A percentile compares a stretch with the other conserved stretches of the same genome.
These are phyloP conservation scores for Hydrotaea cyrtoneurina DNA, from an alignment of 2,888 invertebrate genomes.

Conservation along the genomic window DNA sequence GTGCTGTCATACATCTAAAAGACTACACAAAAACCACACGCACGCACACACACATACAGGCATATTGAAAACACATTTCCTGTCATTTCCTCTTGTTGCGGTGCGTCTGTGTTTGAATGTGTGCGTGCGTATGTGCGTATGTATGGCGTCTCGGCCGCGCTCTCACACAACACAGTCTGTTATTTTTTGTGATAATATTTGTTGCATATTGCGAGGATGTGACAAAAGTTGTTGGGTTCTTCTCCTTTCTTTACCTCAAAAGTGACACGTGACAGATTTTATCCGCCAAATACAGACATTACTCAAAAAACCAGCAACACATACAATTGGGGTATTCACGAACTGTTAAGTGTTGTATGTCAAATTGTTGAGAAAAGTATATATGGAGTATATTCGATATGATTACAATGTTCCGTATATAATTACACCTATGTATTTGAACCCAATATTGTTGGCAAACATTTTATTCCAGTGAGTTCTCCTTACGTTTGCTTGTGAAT, in stretches of 20 bases:
- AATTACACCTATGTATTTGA: too few species aligned
- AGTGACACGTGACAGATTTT: slow-evolving; percentile 57
- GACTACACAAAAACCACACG: slow-evolving; percentile 35
- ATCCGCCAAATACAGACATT: slow-evolving; percentile 56
- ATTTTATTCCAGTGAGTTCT: too few species aligned
- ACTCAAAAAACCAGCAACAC: slow-evolving; percentile 3
- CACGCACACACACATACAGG: slow-evolving; percentile 37
- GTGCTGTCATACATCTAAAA: background rate
- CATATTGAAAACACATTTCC: slow-evolving; percentile 51
- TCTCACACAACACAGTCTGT: background rate
- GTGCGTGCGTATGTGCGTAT: background rate
- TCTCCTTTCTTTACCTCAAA: background rate
- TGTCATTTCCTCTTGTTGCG: slow-evolving; percentile 59
- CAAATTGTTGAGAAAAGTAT: too few species aligned
- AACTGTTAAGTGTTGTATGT: too few species aligned
- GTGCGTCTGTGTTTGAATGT: slow-evolving; percentile 26
- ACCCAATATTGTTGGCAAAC: too few species aligned
- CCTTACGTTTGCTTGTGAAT: too few species aligned
- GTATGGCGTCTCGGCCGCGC: slow-evolving; percentile 50
- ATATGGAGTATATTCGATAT: too few species aligned
- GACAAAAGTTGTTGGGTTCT: background rate
- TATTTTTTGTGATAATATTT: slow-evolving; percentile 65
- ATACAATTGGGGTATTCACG: too few species aligned
- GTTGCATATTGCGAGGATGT: slow-evolving; percentile 65
- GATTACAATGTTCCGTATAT: too few species aligned